Conservation (phyloP, 1,140 invertebrate species). For the Drosophila kohkoa region DNA sequence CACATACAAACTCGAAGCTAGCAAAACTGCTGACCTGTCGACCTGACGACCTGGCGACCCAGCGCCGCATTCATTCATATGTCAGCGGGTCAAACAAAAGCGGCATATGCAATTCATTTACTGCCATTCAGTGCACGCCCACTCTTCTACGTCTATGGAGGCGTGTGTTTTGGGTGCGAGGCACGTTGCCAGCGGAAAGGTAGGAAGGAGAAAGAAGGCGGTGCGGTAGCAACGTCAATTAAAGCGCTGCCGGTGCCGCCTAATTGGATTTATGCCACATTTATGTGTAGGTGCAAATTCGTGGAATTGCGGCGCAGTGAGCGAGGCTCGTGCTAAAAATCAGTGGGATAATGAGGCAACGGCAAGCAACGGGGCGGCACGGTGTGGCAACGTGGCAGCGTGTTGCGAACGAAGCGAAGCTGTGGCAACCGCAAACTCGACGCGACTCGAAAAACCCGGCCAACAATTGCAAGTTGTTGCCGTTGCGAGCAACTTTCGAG, state of each 20-base stretch:
- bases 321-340: conserved; percentile 67
- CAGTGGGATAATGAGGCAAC: conserved; percentile 68
- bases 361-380: not conserved
- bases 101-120: conserved; percentile 77
- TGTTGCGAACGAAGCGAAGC: not conserved
- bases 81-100: conserved; percentile 63
- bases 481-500: conserved; percentile 69
- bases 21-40: conserved; percentile 32
- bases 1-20: not conserved
- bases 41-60: conserved; percentile 25
- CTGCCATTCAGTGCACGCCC: conserved; percentile 48
- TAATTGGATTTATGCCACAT: conserved; percentile 83
- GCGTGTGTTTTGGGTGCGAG: too few relatives aligned
- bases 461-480: conserved; percentile 75
- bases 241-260: conserved; percentile 74
- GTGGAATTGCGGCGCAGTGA: conserved; percentile 47
- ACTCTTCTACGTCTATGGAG: too few relatives aligned
- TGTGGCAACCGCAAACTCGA: conserved; percentile 57
- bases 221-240: conserved; percentile 66
- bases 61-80: conserved; percentile 61
- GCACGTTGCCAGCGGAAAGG: not conserved
- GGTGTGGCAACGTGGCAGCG: not conserved
- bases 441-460: conserved; percentile 11
- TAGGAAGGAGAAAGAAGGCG: too few relatives aligned
- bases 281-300: conserved; percentile 79